Evolutionary conservation across 2,113 vertebrate genomes (phyloP), one percentile per base, ranked within the genome.

Genomic region (Hippocampus abdominalis): DNA sequence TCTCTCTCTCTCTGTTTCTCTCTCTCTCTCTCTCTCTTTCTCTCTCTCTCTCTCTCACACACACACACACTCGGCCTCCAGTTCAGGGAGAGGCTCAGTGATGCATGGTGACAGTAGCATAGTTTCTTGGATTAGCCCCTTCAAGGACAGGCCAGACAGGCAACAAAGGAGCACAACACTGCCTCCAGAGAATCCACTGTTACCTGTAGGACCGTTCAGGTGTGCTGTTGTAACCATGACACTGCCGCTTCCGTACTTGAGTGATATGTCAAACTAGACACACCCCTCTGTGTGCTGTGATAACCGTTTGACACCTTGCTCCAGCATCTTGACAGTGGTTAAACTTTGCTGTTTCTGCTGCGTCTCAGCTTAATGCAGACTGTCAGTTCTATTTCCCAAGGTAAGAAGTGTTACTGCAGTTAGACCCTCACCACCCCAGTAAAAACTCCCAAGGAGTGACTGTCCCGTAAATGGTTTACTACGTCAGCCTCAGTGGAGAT

Each of bases 111-210:
- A 74, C 63, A 75, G 44, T 2, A 6, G 61, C 44, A 32, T 66
- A 21, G 32, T 75, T 79, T 73, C 74, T 64, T 74, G 77, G 62
- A 84, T 79, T 82, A 84, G 69, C 73, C 25, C 67, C 44, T 68
- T 74, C 77, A 85, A 80, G 72, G 79, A 66, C 81, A 78, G 67
- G 71, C 75, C 21, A 21, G 64, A 71, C 77, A 81, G 71, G 49
- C 68, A 76, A 71, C 63, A 53, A 64, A 75, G 79, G 44, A 39
- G 70, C 57, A 74, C 64, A 70, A 36, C 10, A 29, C 27, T 53
- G 64, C 69, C 77, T 77, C 59, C 8, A 68, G 84, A 75, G 78
- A 77, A 62, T 53, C 7, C 64, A 21, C 68, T 66, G 68, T 70
- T 84, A 80, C 73, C 81, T 68, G 29, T 53, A 73, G 69, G 69